A percentile compares a stretch with the other conserved stretches of the same genome.
Evolutionary conservation across 1,140 invertebrate species (phyloP).

Genomic region (Pseudomyrmex cubaensis): DNA sequence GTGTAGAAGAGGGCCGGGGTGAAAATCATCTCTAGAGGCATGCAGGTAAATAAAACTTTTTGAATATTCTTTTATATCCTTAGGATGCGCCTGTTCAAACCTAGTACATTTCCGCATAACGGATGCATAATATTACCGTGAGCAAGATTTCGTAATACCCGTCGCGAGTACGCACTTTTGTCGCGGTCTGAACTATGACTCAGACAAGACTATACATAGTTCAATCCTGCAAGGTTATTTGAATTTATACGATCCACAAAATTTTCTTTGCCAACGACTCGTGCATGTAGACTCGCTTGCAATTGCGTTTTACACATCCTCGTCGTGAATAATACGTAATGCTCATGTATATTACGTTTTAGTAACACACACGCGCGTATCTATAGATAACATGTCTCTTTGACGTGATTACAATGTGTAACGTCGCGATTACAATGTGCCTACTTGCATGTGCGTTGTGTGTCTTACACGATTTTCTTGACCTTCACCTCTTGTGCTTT

Average conservation of each 20-base stretch:
- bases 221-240: constrained; percentile 78
- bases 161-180: constrained; percentile 54
- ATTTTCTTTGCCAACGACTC: constrained; percentile 61
- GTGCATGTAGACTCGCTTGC: constrained; percentile 27
- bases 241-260: constrained; percentile 52
- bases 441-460: not conserved
- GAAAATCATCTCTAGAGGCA: constrained; percentile 85
- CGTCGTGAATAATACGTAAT: constrained; percentile 49
- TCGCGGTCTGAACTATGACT: constrained; percentile 74
- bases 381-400: constrained; percentile 49
- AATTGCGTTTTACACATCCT: constrained; percentile 30
- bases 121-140: not conserved
- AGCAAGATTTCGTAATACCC: constrained; percentile 76
- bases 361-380: constrained; percentile 21
- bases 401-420: constrained; percentile 26
- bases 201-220: constrained; percentile 71
- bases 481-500: no score
- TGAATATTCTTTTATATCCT: not conserved
- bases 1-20: constrained; percentile 85
- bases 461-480: not conserved
- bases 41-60: constrained; percentile 80
- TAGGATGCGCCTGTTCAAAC: not conserved
- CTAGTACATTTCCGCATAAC: constrained; percentile 22
- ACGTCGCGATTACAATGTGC: not conserved
- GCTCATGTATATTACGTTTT: constrained; percentile 8